These are phyloP conservation scores for Loxodonta africana DNA, from an alignment of 2,113 vertebrate genomes.

Conservation along the genomic window DNA sequence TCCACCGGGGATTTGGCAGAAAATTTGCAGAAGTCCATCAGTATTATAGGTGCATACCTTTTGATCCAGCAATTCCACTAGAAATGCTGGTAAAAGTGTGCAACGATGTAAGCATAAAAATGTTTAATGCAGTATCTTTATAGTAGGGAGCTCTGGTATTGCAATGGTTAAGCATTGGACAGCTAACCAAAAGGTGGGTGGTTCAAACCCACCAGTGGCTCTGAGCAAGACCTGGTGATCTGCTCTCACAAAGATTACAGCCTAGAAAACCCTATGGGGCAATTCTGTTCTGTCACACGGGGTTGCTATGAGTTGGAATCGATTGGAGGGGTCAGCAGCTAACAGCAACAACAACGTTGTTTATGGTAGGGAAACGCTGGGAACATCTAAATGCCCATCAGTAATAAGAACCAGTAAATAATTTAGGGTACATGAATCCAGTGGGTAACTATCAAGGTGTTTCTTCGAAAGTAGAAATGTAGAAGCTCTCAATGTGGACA, in stretches of 20 bases:
- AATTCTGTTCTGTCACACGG: not conserved
- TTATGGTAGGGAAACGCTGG: not conserved
- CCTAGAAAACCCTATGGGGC: not conserved
- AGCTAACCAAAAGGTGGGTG: not conserved
- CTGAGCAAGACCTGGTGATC: not conserved
- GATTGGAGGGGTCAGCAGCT: no score
- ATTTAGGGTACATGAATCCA: not conserved
- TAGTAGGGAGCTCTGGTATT: not conserved
- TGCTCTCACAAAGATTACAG: not conserved
- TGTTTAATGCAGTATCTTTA: not conserved
- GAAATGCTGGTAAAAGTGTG: not conserved
- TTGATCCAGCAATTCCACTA: not conserved
- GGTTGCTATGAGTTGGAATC: not conserved
- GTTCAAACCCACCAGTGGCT: not conserved
- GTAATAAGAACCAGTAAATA: not conserved
- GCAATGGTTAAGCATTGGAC: not conserved
- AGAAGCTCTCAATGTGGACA: not conserved
- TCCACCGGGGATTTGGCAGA: not conserved
- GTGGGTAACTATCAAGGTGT: rapidly evolving
- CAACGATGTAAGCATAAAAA: not conserved
- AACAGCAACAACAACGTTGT: not conserved
- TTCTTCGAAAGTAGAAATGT: not conserved
- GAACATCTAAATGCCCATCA: not conserved
- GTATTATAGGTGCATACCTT: not conserved
- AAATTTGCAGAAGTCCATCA: not conserved